phyloP scores from a whole-genome alignment of 2,888 invertebrate species.

The Amitus sp. region DNA sequence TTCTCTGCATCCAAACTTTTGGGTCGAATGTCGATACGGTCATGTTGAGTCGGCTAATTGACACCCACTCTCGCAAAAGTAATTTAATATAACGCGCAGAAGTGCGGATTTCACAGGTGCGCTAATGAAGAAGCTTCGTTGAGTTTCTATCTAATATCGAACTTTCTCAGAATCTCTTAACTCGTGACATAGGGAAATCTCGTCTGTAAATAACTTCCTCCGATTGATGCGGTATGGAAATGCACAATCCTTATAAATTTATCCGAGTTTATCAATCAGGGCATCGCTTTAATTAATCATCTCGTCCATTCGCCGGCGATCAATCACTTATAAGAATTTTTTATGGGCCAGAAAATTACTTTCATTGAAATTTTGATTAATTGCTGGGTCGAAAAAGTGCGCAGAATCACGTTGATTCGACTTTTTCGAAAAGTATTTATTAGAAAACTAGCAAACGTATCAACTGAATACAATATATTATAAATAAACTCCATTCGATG shows the following conservation, averaged over 20 bases:
- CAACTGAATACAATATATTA: no score
- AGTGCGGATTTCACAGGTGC: conserved; percentile 31
- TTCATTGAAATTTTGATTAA: no score
- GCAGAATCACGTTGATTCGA: no score
- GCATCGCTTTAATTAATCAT: neutral
- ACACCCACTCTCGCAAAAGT: conserved; percentile 39
- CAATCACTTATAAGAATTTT: no score
- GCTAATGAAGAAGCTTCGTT: conserved; percentile 31
- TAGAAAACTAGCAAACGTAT: no score
- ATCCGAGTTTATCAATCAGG: neutral
- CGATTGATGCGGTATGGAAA: conserved; percentile 28
- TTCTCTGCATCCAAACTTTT: conserved; percentile 20
- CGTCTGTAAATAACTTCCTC: conserved; percentile 37
- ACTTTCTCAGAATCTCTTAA: conserved; percentile 38
- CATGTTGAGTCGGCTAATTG: conserved; percentile 45
- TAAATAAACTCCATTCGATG: no score
- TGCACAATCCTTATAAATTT: neutral
- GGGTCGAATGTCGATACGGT: conserved; percentile 27
- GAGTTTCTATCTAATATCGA: conserved; percentile 26
- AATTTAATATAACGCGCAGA: conserved; percentile 41
- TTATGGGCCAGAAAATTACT: no score
- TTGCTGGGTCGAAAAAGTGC: no score
- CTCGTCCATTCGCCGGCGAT: no score
- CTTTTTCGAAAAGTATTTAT: no score
- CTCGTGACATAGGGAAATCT: conserved; percentile 26